phyloP scores from a whole-genome alignment of 2,797 vertebrate genomes.

The Strix occidentalis region DNA sequence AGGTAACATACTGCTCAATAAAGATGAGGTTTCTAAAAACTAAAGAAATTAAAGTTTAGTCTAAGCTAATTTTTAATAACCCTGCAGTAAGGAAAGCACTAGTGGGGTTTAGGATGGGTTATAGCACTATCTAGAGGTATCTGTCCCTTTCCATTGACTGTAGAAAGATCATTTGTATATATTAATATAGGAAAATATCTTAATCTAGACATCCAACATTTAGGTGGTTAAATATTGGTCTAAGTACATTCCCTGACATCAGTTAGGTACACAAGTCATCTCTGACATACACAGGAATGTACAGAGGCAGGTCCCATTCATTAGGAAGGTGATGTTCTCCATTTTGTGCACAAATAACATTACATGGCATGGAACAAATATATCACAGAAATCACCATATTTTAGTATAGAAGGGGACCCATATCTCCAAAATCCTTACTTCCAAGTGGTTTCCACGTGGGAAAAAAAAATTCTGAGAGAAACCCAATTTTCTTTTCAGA shows the following conservation, averaged over 20 bases:
- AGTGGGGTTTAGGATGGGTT: background rate
- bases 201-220: background rate
- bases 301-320: background rate
- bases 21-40: background rate
- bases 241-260: background rate
- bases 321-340: background rate
- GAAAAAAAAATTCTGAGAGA: background rate
- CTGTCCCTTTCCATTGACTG: too few species aligned
- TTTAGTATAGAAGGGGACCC: background rate
- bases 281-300: background rate
- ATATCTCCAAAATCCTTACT: background rate
- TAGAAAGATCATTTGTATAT: accelerated
- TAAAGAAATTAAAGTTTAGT: background rate
- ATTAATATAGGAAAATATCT: background rate
- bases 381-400: too few species aligned
- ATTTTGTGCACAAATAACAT: background rate
- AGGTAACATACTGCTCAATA: background rate
- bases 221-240: background rate
- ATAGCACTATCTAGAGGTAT: background rate
- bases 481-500: background rate
- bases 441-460: background rate
- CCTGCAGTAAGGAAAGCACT: background rate
- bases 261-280: background rate
- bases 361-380: background rate
- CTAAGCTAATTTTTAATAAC: background rate